phyloP scores from a whole-genome alignment of 1,140 invertebrate genomes.

The Coelopa frigida region DNA sequence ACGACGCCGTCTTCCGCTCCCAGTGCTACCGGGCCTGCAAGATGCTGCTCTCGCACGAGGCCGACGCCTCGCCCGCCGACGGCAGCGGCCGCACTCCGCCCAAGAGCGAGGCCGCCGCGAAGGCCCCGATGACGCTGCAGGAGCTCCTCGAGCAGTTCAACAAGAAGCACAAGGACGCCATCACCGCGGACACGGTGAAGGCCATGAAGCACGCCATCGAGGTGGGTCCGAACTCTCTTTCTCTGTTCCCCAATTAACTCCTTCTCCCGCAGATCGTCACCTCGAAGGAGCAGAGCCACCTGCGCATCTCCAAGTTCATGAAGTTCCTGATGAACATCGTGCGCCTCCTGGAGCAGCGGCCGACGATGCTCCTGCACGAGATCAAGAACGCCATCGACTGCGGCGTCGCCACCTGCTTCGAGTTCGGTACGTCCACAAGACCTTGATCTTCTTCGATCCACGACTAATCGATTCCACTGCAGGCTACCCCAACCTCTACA shows the following conservation, averaged over 20 bases:
- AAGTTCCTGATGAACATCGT: slow-evolving; percentile 31
- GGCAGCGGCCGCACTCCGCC: background rate
- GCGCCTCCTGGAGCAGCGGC: slow-evolving; percentile 27
- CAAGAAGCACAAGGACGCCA: slow-evolving; percentile 21
- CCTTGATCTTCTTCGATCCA: slow-evolving; percentile 3
- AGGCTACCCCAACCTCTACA: slow-evolving; percentile 44
- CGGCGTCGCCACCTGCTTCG: slow-evolving; percentile 26
- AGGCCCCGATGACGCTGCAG: slow-evolving; percentile 2
- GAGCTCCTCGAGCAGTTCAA: slow-evolving; percentile 28
- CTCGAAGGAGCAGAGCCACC: slow-evolving; percentile 19
- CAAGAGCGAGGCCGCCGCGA: slow-evolving; percentile 1
- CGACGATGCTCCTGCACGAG: slow-evolving; percentile 28
- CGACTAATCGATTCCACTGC: slow-evolving; percentile 29
- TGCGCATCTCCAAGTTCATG: slow-evolving; percentile 32
- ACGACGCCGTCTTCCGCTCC: slow-evolving; percentile 29
- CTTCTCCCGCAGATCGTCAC: slow-evolving; percentile 10
- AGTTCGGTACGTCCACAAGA: slow-evolving; percentile 20
- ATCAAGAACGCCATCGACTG: slow-evolving; percentile 28
- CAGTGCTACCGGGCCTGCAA: slow-evolving; percentile 31
- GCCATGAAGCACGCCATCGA: slow-evolving; percentile 40
- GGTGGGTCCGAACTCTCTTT: slow-evolving; percentile 16
- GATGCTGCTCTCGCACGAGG: slow-evolving; percentile 19
- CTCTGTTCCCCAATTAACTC: background rate
- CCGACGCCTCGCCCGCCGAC: background rate
- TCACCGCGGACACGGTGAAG: slow-evolving; percentile 21